Conservation (phyloP, 2,113 vertebrate genomes). For the Nansenia antarctica region DNA sequence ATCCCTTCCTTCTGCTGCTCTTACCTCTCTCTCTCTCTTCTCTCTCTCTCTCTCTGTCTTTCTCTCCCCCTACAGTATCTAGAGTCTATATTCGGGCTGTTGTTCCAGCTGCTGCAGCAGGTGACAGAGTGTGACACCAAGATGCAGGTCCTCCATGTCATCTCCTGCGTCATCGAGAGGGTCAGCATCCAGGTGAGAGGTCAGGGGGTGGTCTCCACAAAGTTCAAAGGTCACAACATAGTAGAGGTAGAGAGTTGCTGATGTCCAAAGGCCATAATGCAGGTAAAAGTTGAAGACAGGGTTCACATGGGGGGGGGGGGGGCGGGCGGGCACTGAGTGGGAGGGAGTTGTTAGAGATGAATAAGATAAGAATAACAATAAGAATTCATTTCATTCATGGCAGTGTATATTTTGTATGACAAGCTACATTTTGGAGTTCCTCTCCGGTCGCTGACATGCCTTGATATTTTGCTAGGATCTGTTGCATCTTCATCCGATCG, state of each 20-base stretch:
- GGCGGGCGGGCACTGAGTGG: too few relatives aligned
- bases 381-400: too few relatives aligned
- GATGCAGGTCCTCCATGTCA: slow-evolving; percentile 96
- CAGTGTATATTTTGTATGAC: too few relatives aligned
- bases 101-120: slow-evolving; percentile 95
- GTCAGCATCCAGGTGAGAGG: slow-evolving; percentile 89
- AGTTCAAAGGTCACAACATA: background rate
- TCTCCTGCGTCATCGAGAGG: slow-evolving; percentile 97
- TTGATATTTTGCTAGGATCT: background rate
- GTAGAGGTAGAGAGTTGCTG: too few relatives aligned
- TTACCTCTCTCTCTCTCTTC: background rate
- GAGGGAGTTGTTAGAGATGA: too few relatives aligned
- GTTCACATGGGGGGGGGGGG: background rate
- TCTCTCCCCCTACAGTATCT: slow-evolving; percentile 80
- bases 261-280: too few relatives aligned
- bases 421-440: background rate
- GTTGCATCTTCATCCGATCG: background rate
- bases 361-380: too few relatives aligned
- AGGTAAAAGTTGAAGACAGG: too few relatives aligned
- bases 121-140: slow-evolving; percentile 98
- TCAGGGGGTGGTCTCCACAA: background rate
- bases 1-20: background rate
- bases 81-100: slow-evolving; percentile 91
- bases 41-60: slow-evolving; percentile 15
- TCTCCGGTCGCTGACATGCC: too few relatives aligned